A percentile compares a stretch with the other conserved stretches of the same genome.
Evolutionary conservation across 2,797 vertebrate genomes (phyloP).

Genomic region (Sandelia bainsii): DNA sequence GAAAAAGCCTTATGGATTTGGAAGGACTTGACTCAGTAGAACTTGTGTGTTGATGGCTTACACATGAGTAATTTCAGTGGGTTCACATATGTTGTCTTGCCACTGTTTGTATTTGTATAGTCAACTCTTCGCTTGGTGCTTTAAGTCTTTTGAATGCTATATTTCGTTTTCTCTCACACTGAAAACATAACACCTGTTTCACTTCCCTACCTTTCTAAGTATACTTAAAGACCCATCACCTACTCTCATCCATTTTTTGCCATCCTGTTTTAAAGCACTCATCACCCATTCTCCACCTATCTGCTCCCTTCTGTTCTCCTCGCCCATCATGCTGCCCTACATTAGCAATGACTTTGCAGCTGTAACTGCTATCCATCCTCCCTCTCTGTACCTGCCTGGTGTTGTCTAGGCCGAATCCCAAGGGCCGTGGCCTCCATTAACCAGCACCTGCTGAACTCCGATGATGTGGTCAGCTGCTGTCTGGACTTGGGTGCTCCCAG

Average conservation of each 20-base stretch:
- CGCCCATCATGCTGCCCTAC: constrained; percentile 58
- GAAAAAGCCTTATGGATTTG: too few relatives aligned
- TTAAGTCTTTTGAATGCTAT: constrained; percentile 14
- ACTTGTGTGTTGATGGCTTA: too few relatives aligned
- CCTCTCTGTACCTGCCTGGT: constrained; percentile 34
- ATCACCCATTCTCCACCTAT: constrained; percentile 29
- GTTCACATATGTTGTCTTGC: too few relatives aligned
- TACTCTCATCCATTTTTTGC: constrained; percentile 28
- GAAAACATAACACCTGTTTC: constrained; percentile 29
- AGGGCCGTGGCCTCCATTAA: constrained; percentile 96
- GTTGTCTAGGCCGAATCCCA: constrained; percentile 90
- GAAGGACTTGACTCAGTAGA: too few relatives aligned
- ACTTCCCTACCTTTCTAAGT: constrained; percentile 34
- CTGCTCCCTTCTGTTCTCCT: constrained; percentile 22
- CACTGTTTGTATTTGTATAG: not conserved
- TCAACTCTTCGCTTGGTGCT: constrained; percentile 7
- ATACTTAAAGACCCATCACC: constrained; percentile 37
- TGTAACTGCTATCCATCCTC: constrained; percentile 56
- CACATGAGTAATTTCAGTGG: too few relatives aligned
- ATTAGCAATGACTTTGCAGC: constrained; percentile 68
- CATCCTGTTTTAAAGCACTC: constrained; percentile 39
- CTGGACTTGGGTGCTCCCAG: constrained; percentile 96
- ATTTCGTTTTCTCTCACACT: constrained; percentile 22
- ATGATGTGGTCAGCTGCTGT: constrained; percentile 98
- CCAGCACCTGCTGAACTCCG: constrained; percentile 95